Base-by-base conservation (phyloP, 2,113 vertebrate species). In the Tinamus guttatus region DNA sequence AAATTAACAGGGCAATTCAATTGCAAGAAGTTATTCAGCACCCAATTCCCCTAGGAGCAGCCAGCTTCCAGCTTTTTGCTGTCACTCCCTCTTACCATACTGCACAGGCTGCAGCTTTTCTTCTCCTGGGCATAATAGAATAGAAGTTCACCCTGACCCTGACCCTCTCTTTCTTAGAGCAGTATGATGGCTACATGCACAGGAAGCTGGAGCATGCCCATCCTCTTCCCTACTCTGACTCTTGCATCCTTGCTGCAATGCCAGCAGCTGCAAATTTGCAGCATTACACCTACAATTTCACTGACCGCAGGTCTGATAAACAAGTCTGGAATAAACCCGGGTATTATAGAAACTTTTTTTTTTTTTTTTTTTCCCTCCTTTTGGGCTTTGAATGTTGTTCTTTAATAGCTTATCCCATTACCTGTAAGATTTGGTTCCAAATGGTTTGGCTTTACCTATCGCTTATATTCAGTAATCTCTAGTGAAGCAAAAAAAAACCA, bases 141-240 rank as follows among this genome's bases (percentile, higher is more conserved):
- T 7, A 7, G 17, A 15, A 76, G 7, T 71, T 90, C 70, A 67
- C 30, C 54, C n/a, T 74, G 43, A 38, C 1, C 0, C 1, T 0
- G 62, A 74, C 6, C 15, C 3, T 36, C 4, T 63, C 3, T 3
- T 62, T 20, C 32, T 25, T 8, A 15, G 52, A 45, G 28, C 5
- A 87, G 0, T 17, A 13, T 4, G 21, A 17, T 3, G 32, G 36
- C 34, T 47, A 32, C 11, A 56, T 7, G 60, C 14, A 25, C 15
- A 81, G 36, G 36, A 65, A 81, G 34, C 7, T 32, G 22, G 32
- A 2, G 74, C 25, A 74, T 2, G 5, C 30, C 13, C 38, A 19
- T 8, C 4, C 24, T 65, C 49, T 87, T 84, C 13, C 41, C 4
- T 81, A 38, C 51, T 12, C 20, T 7, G 45, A 4, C 7, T 32